Evolutionary conservation across 2,888 invertebrate species (phyloP), one percentile per base, ranked within the genome.

Genomic region (Lepidocyrtinus sp.): DNA sequence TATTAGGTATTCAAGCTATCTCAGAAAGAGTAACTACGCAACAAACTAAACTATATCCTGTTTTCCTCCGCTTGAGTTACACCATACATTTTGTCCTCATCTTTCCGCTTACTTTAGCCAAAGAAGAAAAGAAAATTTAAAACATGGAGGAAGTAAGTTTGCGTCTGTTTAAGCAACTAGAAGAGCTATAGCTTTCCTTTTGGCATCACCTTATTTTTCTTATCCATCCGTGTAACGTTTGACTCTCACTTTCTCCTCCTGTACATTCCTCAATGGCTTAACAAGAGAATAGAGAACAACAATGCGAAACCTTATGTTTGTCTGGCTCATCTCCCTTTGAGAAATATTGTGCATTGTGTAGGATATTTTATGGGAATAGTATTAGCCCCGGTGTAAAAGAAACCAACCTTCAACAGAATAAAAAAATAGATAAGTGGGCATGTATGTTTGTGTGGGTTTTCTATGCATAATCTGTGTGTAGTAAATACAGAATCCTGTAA

Each of bases 81-180:
- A 26, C 25, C 59, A 19, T 69, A 70, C 55, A 36, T 36, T 59
- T 27, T 19, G 19, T 55, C 19, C 59, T 61, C 70, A 61, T 70
- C 70, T 59, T 70, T 70, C 27, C 70, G 59, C 70, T 70, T 70
- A 21, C 68, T 68, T 68, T 68, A 55, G 55, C 27, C 70, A 25
- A 27, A 70, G 63, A 63, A 70, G 5, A 36, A n/a, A 36, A 36
- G 36, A 36, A 36, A 36, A 9, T 36, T 36, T 36, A 36, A 36
- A 36, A 36, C 36, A 36, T 36, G 36, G 36, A 36, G 36, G 36
- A 36, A 59, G 50, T 69, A 27, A 59, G 26, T 27, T n/a, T 55
- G 9, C 61, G 36, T 3, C 26, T 26, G 59, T 19, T 59, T 36
- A 61, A 70, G 59, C 50, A 69, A 50, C 15, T 69, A 70, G 70